Conservation (phyloP, 2,797 vertebrate species). For the Cephalopachus bancanus region DNA sequence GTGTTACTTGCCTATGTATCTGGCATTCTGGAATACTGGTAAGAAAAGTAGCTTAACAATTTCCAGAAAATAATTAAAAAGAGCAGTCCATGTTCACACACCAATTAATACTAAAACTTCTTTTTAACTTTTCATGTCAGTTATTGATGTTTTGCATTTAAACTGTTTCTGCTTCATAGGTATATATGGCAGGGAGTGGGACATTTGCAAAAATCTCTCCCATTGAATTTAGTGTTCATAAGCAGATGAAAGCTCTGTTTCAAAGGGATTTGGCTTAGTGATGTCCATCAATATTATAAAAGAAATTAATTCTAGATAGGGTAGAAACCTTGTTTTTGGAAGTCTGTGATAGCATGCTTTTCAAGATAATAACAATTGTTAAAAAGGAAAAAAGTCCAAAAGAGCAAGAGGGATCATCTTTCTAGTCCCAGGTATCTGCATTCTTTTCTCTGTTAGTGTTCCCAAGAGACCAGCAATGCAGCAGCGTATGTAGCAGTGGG, state of each 20-base stretch:
- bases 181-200: accelerated
- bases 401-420: accelerated
- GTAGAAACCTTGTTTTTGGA: background rate
- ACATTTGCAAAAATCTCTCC: background rate
- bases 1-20: background rate
- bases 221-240: no score
- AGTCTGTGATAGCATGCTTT: background rate
- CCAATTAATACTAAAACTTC: background rate
- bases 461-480: background rate
- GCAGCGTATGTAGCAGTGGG: accelerated
- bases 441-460: background rate
- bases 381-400: background rate
- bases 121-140: background rate
- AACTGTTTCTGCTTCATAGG: background rate
- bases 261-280: background rate
- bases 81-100: background rate
- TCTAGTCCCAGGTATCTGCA: accelerated
- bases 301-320: background rate
- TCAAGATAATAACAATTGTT: background rate
- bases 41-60: background rate
- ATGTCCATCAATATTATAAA: background rate
- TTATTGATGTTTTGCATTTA: background rate
- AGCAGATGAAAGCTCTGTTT: background rate
- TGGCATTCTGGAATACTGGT: background rate
- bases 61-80: background rate